Evolutionary conservation across 2,888 invertebrate species (phyloP).

Genomic region (Molanna angustata): DNA sequence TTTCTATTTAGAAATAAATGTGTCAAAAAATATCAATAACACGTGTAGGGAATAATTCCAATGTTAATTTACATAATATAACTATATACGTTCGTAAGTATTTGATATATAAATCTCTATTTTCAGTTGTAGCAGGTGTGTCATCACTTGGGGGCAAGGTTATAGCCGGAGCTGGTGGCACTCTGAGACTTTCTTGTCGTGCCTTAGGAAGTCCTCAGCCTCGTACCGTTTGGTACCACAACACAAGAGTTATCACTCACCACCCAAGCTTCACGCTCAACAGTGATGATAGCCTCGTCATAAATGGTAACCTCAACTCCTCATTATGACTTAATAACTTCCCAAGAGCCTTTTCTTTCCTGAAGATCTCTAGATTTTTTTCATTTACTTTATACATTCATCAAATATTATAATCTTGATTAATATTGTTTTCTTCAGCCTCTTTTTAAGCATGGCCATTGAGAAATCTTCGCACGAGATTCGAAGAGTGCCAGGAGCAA

Average conservation of each 20-base stretch:
- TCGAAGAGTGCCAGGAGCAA: no score
- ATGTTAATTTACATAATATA: no score
- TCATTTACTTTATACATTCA: not conserved
- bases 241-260: conserved; percentile 53
- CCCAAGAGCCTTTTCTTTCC: not conserved
- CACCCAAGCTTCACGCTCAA: conserved; percentile 51
- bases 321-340: not conserved
- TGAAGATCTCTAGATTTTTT: not conserved
- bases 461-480: no score
- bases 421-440: no score
- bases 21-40: no score
- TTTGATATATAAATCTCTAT: not conserved
- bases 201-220: conserved; percentile 52
- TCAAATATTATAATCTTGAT: no score
- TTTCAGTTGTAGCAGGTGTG: conserved; percentile 60
- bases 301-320: conserved; percentile 50
- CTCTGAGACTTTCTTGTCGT: conserved; percentile 45
- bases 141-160: conserved; percentile 57
- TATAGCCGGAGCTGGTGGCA: conserved; percentile 48
- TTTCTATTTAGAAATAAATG: no score
- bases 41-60: no score
- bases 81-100: not conserved
- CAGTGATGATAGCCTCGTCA: conserved; percentile 48
- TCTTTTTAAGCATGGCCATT: no score
- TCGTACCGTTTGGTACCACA: conserved; percentile 54